Conservation (phyloP, 2,113 vertebrate genomes). For the Percina caprodes region DNA sequence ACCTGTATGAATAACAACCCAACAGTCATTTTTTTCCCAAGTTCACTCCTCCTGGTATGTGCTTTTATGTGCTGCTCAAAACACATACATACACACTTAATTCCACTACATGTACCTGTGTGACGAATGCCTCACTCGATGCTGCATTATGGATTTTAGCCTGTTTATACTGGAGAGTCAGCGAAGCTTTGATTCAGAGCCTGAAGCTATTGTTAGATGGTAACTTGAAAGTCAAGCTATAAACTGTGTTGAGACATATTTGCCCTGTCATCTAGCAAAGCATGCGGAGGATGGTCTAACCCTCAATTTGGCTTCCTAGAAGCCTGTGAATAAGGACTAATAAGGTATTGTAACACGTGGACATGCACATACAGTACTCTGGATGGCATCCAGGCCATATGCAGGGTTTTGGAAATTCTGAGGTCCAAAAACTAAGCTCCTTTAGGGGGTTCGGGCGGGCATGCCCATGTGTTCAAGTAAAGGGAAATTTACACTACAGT, state of each 20-base stretch:
- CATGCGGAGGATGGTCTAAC: slow-evolving; percentile 67
- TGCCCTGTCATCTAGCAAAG: slow-evolving; percentile 77
- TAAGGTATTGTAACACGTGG: slow-evolving; percentile 63
- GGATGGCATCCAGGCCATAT: background rate
- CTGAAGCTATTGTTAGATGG: slow-evolving; percentile 73
- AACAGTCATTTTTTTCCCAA: slow-evolving; percentile 63
- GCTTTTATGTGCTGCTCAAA: slow-evolving; percentile 62
- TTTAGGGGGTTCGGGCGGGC: too few species aligned
- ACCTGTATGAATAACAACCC: slow-evolving; percentile 69
- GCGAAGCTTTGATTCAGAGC: slow-evolving; percentile 65
- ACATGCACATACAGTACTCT: slow-evolving; percentile 46
- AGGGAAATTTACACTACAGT: too few species aligned
- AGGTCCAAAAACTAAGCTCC: too few species aligned
- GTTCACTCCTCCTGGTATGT: slow-evolving; percentile 61
- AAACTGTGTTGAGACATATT: slow-evolving; percentile 79
- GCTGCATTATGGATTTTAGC: slow-evolving; percentile 45
- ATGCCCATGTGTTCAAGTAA: too few species aligned
- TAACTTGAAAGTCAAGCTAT: slow-evolving; percentile 77
- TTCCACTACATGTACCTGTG: slow-evolving; percentile 42
- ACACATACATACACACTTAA: slow-evolving; percentile 39
- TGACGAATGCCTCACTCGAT: slow-evolving; percentile 55
- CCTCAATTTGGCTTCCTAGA: slow-evolving; percentile 75
- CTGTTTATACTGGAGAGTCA: slow-evolving; percentile 69
- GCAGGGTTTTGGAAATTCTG: too few species aligned
- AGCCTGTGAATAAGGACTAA: slow-evolving; percentile 71